Evolutionary conservation across 1,140 invertebrate genomes (phyloP).

Genomic region (Cotesia typhae): DNA sequence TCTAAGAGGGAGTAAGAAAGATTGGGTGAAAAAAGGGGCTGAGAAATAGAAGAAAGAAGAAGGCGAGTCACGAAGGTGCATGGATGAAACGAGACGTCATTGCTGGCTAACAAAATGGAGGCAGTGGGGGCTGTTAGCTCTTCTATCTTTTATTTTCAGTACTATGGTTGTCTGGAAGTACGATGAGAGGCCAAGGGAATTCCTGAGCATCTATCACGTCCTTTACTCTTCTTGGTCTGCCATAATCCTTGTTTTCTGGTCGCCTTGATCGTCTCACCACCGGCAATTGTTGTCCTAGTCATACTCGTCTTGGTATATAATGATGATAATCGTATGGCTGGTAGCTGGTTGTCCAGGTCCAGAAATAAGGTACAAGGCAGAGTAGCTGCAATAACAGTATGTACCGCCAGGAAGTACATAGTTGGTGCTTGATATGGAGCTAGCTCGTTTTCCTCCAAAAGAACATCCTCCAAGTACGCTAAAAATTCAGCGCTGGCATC

Average conservation of each 20-base stretch:
- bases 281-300: background rate
- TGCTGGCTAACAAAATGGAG: conserved; percentile 44
- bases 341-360: too few species aligned
- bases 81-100: conserved; percentile 14
- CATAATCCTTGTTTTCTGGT: conserved; percentile 22
- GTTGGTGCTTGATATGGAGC: too few species aligned
- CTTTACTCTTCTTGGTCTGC: conserved; percentile 14
- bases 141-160: too few species aligned
- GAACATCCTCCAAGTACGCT: too few species aligned
- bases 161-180: background rate
- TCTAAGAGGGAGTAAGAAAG: conserved; percentile 24
- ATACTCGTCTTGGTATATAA: background rate
- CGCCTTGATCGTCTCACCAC: conserved; percentile 31
- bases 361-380: too few species aligned
- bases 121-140: conserved; percentile 34
- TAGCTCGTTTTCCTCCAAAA: too few species aligned
- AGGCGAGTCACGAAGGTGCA: conserved; percentile 24
- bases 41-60: conserved; percentile 11
- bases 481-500: too few species aligned
- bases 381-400: too few species aligned
- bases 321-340: too few species aligned
- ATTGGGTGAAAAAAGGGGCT: conserved; percentile 17
- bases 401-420: too few species aligned
- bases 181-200: conserved; percentile 52
- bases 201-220: conserved; percentile 44